A percentile compares a stretch with the other conserved stretches of the same genome.
These are phyloP conservation scores for Chrysodeixis includens DNA, from an alignment of 2,888 invertebrate genomes.

Conservation along the genomic window DNA sequence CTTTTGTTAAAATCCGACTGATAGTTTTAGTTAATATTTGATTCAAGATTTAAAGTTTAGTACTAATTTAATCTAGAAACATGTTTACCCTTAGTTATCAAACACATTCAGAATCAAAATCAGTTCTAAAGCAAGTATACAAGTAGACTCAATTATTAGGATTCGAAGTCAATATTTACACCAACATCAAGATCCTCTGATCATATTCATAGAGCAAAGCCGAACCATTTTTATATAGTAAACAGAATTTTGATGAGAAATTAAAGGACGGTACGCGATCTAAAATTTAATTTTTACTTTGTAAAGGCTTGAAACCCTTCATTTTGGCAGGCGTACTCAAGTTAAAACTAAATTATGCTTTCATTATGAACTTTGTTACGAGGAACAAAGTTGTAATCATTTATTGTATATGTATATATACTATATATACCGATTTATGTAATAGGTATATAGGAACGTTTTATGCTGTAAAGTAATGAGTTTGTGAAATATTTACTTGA, in stretches of 20 bases:
- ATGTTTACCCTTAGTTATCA: too few species aligned
- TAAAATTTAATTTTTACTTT: constrained; percentile 70
- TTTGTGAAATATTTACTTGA: neutral
- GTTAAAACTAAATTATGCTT: constrained; percentile 67
- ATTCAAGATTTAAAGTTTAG: too few species aligned
- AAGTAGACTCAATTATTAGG: too few species aligned
- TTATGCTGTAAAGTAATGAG: neutral
- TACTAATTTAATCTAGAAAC: too few species aligned
- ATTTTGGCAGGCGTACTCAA: constrained; percentile 64
- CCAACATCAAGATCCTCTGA: too few species aligned
- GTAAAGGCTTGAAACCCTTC: constrained; percentile 66
- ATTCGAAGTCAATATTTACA: too few species aligned
- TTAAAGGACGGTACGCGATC: constrained; percentile 63
- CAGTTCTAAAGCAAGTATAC: too few species aligned
- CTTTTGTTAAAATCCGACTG: too few species aligned
- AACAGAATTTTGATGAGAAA: constrained; percentile 66
- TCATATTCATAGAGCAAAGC: constrained; percentile 1
- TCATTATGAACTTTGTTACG: constrained; percentile 61
- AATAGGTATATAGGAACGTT: constrained; percentile 16
- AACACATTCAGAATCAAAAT: too few species aligned
- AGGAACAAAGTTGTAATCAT: constrained; percentile 54
- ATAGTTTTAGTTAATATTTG: too few species aligned
- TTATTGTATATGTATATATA: constrained; percentile 51
- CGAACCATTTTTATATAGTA: constrained; percentile 28
- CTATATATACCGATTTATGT: constrained; percentile 18